Percentiles rank a stretch among this genome's conserved stretches.
Conservation (phyloP, 1,140 invertebrate species). For the Periplaneta americana region DNA sequence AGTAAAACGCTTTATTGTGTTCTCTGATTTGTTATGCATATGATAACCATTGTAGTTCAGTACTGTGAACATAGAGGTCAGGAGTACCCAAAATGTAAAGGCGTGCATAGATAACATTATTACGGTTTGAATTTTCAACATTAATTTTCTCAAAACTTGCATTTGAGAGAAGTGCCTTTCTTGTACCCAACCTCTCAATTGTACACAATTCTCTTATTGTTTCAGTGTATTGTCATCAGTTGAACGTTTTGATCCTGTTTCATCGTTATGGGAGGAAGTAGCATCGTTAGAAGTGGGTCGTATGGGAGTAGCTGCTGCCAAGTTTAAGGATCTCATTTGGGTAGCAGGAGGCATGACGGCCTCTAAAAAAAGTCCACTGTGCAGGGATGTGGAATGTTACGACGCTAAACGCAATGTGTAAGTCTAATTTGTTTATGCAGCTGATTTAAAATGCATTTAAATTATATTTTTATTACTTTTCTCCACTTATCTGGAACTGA, state of each 20-base stretch:
- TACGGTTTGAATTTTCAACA: too few species aligned
- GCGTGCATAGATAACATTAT: too few species aligned
- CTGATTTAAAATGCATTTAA: not conserved
- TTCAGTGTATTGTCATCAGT: constrained; percentile 44
- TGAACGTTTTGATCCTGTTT: constrained; percentile 48
- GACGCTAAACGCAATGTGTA: constrained; percentile 36
- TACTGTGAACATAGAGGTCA: too few species aligned
- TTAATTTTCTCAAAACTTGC: too few species aligned
- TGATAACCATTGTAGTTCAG: too few species aligned
- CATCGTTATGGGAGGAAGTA: constrained; percentile 45
- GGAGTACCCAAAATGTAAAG: too few species aligned
- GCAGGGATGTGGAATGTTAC: constrained; percentile 51
- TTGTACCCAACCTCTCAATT: too few species aligned
- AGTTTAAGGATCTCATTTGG: constrained; percentile 55
- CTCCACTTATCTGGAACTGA: not conserved
- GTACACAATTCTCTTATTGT: not conserved
- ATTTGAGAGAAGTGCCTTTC: too few species aligned
- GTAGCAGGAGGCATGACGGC: constrained; percentile 57
- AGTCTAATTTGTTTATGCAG: not conserved
- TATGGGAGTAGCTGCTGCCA: constrained; percentile 47
- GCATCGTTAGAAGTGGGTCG: constrained; percentile 45
- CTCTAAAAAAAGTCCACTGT: constrained; percentile 38
- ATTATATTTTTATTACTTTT: not conserved
- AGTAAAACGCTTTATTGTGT: too few species aligned
- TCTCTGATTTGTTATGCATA: too few species aligned